These are phyloP conservation scores for Peromyscus leucopus DNA, from an alignment of 2,113 vertebrate genomes.

Conservation along the genomic window DNA sequence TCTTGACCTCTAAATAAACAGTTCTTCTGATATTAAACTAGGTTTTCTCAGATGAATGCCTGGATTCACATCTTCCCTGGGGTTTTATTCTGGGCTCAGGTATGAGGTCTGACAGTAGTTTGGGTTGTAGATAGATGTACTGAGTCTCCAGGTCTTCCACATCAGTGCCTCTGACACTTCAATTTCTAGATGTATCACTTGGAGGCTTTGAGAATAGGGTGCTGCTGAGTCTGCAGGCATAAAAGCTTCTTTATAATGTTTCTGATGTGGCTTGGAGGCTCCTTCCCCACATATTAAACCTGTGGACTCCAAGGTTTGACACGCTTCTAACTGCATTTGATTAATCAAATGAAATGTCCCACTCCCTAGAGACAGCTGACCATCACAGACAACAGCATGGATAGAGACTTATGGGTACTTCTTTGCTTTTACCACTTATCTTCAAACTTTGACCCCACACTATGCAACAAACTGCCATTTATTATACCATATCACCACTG, in stretches of 20 bases:
- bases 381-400: not conserved
- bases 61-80: not conserved
- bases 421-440: not conserved
- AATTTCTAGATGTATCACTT: not conserved
- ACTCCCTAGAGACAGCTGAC: not conserved
- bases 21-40: not conserved
- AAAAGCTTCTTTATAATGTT: fast-evolving
- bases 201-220: not conserved
- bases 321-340: not conserved
- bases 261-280: too few species aligned
- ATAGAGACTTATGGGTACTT: not conserved
- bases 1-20: not conserved
- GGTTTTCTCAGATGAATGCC: not conserved
- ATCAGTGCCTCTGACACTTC: not conserved
- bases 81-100: not conserved
- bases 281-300: not conserved
- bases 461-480: not conserved
- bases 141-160: not conserved
- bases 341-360: not conserved
- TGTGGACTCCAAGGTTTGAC: not conserved
- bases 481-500: not conserved
- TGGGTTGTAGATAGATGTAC: not conserved
- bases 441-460: not conserved
- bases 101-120: not conserved
- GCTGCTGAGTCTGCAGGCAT: not conserved